Conservation (phyloP, 2,797 vertebrate species). For the Tangara arthus region DNA sequence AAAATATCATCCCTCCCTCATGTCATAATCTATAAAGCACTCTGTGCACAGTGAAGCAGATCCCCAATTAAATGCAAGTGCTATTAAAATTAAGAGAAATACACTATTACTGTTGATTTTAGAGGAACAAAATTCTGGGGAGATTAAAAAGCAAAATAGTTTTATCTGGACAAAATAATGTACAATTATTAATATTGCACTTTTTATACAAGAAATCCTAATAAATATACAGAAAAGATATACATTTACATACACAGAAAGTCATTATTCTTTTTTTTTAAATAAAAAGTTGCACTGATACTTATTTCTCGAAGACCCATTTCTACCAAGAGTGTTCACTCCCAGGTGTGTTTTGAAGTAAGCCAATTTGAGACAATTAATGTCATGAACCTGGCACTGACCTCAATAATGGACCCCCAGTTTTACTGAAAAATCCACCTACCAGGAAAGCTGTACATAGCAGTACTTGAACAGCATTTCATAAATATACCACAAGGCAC, state of each 20-base stretch:
- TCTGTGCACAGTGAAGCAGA: constrained; percentile 52
- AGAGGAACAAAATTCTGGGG: constrained; percentile 67
- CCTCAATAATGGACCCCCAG: not conserved
- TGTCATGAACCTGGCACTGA: not conserved
- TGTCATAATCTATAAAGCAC: constrained; percentile 29
- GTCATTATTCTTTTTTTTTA: constrained; percentile 73
- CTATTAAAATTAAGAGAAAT: constrained; percentile 58
- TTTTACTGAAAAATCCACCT: not conserved
- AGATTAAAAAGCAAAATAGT: constrained; percentile 65
- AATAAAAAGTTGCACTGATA: constrained; percentile 72
- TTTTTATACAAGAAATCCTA: constrained; percentile 85
- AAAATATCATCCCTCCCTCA: not conserved
- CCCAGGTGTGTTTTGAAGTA: not conserved
- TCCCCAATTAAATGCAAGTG: constrained; percentile 61
- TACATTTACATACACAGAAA: constrained; percentile 75
- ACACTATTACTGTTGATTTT: constrained; percentile 36
- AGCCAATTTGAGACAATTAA: not conserved
- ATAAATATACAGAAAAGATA: constrained; percentile 92
- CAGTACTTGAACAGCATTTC: constrained; percentile 7
- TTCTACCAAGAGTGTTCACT: not conserved
- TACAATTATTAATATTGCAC: constrained; percentile 85
- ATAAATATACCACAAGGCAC: not conserved
- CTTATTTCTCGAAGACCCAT: constrained; percentile 69
- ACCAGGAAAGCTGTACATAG: not conserved
- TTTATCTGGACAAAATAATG: constrained; percentile 77